Conservation (phyloP, 2,888 invertebrate genomes). For the Helobdella robusta region DNA sequence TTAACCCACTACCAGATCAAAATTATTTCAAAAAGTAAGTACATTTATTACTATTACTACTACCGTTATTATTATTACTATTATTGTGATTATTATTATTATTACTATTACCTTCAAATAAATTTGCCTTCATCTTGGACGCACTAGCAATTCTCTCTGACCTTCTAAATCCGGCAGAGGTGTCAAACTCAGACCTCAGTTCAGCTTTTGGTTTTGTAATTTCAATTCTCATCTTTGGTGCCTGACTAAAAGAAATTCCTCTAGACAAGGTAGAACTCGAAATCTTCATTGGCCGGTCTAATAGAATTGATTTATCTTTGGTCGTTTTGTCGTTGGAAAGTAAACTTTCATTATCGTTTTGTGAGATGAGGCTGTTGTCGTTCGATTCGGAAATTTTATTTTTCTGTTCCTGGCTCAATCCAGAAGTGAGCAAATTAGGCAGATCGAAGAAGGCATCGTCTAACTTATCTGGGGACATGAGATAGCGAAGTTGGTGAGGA, state of each 20-base stretch:
- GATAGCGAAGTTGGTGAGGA: conserved; percentile 10
- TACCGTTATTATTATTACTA: no score
- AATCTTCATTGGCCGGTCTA: no score
- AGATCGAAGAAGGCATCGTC: neutral
- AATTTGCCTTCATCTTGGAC: neutral
- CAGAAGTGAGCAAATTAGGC: neutral
- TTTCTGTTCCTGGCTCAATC: no score
- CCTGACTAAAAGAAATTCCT: conserved; percentile 6
- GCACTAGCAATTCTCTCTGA: conserved; percentile 11
- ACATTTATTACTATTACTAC: no score
- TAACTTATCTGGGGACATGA: conserved; percentile 21
- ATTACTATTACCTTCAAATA: neutral
- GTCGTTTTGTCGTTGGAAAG: neutral
- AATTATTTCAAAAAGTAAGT: no score
- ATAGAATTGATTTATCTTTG: no score
- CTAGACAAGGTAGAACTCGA: no score
- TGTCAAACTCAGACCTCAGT: neutral
- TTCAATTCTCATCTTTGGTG: conserved; percentile 7
- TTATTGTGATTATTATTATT: no score
- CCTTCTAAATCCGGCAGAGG: neutral
- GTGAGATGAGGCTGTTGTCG: no score
- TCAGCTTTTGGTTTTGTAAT: neutral
- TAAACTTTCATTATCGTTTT: no score
- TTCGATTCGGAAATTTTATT: no score
- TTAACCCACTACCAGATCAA: no score